A percentile compares a stretch with the other conserved stretches of the same genome.
Conservation (phyloP, 2,113 vertebrate species). For the Ochotona princeps region DNA sequence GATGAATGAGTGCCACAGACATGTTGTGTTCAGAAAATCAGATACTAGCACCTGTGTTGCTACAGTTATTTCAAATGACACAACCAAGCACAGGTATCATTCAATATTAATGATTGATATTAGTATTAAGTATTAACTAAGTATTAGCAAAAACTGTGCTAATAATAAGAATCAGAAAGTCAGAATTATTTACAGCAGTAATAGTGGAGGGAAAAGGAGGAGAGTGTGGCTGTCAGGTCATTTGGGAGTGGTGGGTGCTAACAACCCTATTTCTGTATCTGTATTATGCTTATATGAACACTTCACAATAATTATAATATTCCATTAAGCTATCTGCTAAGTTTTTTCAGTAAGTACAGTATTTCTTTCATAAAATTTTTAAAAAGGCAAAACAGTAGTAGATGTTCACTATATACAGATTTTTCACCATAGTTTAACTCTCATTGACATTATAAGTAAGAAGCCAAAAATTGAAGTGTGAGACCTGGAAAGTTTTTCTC, state of each 20-base stretch:
- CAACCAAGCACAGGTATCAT: no score
- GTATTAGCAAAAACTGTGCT: no score
- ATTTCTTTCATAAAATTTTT: conserved; percentile 21
- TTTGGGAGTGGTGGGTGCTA: not conserved
- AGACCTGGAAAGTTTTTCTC: not conserved
- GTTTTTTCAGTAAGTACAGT: not conserved
- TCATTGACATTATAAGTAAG: not conserved
- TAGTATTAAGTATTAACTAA: no score
- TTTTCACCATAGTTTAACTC: not conserved
- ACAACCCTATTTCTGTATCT: not conserved
- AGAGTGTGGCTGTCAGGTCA: not conserved
- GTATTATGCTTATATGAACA: not conserved
- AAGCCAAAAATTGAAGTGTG: not conserved
- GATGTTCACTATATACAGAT: not conserved
- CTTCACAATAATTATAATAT: not conserved
- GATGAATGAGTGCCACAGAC: not conserved
- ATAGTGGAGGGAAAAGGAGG: not conserved
- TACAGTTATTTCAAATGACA: not conserved
- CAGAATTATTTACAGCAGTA: not conserved
- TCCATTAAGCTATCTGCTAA: not conserved
- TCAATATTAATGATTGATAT: no score
- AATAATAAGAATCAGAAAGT: not conserved
- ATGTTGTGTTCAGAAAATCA: not conserved
- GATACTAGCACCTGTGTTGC: not conserved
- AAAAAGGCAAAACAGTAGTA: not conserved